Evolutionary conservation across 2,797 vertebrate species (phyloP), one percentile per base, ranked within the genome.

Genomic region (Lepilemur ruficaudatus): DNA sequence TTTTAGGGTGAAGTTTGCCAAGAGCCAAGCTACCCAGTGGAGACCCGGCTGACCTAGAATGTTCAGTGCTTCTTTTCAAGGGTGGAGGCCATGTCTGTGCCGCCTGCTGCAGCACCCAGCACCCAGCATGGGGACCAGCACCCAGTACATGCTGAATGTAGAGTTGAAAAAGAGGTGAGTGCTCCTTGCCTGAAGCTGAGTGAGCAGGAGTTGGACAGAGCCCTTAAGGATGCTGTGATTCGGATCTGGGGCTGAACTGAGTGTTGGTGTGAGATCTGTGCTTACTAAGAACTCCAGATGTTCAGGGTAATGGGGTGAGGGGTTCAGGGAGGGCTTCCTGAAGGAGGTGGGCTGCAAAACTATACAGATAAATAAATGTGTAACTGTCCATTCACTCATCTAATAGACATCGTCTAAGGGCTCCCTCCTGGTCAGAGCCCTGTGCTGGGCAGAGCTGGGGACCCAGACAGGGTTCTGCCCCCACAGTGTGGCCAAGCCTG

Each of bases 281-380:
- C 38, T 91, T 59, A 28, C 30, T 32, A 20, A 38, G 57, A 41
- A 20, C 55, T 50, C 70, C n/a, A 35, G 13, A 20, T 88, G 67
- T 22, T 59, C 50, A 23, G 32, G 20, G 48, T 59, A 2, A 4
- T 28, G 14, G 35, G 13, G 15, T 41, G 23, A 52, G 43, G 25
- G 57, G 3, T 73, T 88, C 41, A 20, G 38, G 38, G 67, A 75
- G 43, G 41, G 22, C 96, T 94, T 97, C 87, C 79, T 91, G 86
- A 91, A 94, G 32, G 93, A 83, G 85, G 82, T 2, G 4, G 43
- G 43, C 28, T 4, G 0, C 67, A 70, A n/a, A 32, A 18, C 18
- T 4, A 59, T 48, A 17, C 14, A 52, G 38, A 80, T 67, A 86
- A 89, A 35, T 94, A 23, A 23, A 43, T 1, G 6, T 12, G 10